Conservation (phyloP, 2,113 vertebrate genomes). For the Anhinga anhinga region DNA sequence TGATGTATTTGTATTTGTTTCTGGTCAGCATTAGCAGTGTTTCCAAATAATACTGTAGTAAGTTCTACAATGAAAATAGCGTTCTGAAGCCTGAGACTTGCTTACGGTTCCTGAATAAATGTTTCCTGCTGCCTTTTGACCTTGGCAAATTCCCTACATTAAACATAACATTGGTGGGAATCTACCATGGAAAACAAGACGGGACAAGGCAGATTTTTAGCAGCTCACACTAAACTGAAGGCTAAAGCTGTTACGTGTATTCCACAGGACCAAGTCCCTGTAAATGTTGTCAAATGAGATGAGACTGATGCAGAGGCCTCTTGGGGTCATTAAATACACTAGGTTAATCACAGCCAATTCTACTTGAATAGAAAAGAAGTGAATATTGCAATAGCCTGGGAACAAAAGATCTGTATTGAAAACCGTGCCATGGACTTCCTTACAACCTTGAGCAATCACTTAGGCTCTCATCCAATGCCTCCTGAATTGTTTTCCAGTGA, state of each 20-base stretch:
- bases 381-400: neutral
- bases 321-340: neutral
- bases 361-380: neutral
- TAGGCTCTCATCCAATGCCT: neutral
- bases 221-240: neutral
- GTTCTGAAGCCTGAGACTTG: neutral
- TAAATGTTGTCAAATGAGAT: neutral
- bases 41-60: neutral
- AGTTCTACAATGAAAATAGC: neutral
- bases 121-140: neutral
- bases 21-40: neutral
- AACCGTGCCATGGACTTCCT: neutral
- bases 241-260: neutral
- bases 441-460: neutral
- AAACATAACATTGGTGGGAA: neutral
- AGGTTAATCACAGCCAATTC: neutral
- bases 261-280: neutral
- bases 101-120: neutral
- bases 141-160: neutral
- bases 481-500: neutral
- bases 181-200: neutral
- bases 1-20: neutral
- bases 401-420: neutral
- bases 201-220: neutral
- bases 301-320: neutral